Evolutionary conservation across 2,888 invertebrate species (phyloP), one percentile per base, ranked within the genome.

Genomic region (Idaea dimidiata): DNA sequence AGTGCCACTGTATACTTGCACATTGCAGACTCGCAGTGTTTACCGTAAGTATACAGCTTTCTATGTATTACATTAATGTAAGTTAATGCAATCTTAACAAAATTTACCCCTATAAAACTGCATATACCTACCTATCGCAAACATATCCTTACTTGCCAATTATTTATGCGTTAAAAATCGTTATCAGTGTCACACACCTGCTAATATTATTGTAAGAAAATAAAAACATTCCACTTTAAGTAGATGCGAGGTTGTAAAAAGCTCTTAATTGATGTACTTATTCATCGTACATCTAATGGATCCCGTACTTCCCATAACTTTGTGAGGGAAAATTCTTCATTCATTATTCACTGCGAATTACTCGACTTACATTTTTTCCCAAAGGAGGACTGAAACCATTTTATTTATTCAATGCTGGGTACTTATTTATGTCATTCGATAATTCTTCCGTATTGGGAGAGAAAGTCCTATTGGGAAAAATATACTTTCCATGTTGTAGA

Each of bases 321-420:
- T 62, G 64, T 59, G 62, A 75, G 69, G 77, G 77, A 71, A 84
- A 83, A 82, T 82, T 85, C 79, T 81, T 83, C 83, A 82, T 90
- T 89, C 84, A 88, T 89, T 88, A 89, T 90, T 90, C 85, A 89
- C 83, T 78, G 79, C 79, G 83, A 87, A 87, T 88, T 88, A 87
- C 82, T 79, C 79, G 77, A 82, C 78, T 82, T 84, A 82, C 77
- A 85, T 87, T 87, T 88, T 85, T 81, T 77, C 80, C 82, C 81
- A 72, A 70, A 69, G 81, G 82, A 79, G 70, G 82, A 82, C 79
- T 82, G 82, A 81, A 82, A 81, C 78, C 81, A 73, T 82, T 82
- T 89, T 80, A 86, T 83, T 88, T 87, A 88, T 89, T 88, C 84
- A 89, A 73, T 76, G 71, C 43, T 43, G 43, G 43, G 71, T 75